Percentiles rank a stretch among this genome's conserved stretches.
phyloP scores from a whole-genome alignment of 2,888 invertebrate genomes.

The Clanis bilineata region DNA sequence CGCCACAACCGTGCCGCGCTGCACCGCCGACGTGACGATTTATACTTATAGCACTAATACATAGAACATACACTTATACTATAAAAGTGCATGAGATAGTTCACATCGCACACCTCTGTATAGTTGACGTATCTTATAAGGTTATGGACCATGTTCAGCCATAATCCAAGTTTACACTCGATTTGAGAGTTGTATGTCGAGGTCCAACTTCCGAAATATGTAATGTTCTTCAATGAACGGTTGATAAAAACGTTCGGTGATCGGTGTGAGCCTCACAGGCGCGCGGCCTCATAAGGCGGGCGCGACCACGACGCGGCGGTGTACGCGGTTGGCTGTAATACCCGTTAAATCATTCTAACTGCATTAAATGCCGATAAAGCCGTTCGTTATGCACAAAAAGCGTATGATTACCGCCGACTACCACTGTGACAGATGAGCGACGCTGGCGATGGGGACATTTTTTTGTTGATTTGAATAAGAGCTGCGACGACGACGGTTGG shows the following conservation, averaged over 20 bases:
- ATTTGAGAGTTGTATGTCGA: too few species aligned
- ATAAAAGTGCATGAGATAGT: neutral
- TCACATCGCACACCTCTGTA: neutral
- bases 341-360: neutral
- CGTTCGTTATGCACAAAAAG: slow-evolving; percentile 13
- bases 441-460: slow-evolving; percentile 17
- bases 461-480: slow-evolving; percentile 24
- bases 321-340: neutral
- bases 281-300: neutral
- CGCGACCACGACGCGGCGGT: too few species aligned
- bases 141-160: too few species aligned
- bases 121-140: too few species aligned
- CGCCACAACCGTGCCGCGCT: neutral
- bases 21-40: neutral
- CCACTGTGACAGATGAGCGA: slow-evolving; percentile 24
- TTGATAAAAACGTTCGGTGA: neutral
- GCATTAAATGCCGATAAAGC: neutral
- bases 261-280: neutral
- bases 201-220: neutral
- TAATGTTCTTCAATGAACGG: neutral
- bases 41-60: too few species aligned
- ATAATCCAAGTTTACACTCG: too few species aligned
- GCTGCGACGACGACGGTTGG: slow-evolving; percentile 7
- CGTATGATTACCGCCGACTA: slow-evolving; percentile 19
- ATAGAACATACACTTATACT: neutral